A percentile compares a stretch with the other conserved stretches of the same genome.
Evolutionary conservation across 1,140 invertebrate genomes (phyloP).

Genomic region (Drosophila aff.): DNA sequence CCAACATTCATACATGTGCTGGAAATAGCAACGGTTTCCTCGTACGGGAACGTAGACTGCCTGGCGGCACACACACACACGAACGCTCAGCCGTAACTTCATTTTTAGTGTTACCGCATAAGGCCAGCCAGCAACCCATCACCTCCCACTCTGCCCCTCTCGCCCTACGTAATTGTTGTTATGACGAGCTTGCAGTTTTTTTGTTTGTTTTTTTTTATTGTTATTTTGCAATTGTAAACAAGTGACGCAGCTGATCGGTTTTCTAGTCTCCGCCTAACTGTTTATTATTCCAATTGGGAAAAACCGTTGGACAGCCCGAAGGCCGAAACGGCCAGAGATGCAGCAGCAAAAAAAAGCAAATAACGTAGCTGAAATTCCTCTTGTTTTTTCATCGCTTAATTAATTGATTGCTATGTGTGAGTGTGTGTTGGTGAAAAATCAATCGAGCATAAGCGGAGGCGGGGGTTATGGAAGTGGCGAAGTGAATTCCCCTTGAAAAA

Average conservation of each 20-base stretch:
- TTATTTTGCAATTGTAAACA: constrained; percentile 66
- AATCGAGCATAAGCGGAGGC: constrained; percentile 1
- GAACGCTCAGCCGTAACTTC: constrained; percentile 44
- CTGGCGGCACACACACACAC: constrained; percentile 54
- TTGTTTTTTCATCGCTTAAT: constrained; percentile 17
- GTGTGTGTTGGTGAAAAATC: constrained; percentile 30
- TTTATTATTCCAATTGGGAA: constrained; percentile 14
- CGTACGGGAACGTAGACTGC: constrained; percentile 62
- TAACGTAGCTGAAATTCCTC: constrained; percentile 3
- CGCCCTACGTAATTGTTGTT: constrained; percentile 55
- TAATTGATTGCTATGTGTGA: constrained; percentile 26
- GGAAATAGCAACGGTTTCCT: constrained; percentile 60
- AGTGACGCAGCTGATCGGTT: constrained; percentile 47
- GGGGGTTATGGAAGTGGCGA: not conserved
- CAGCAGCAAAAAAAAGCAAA: constrained; percentile 3
- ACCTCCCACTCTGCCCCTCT: constrained; percentile 7
- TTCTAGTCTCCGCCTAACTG: constrained; percentile 20
- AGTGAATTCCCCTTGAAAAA: constrained; percentile 8
- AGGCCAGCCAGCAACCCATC: constrained; percentile 15
- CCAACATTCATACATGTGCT: constrained; percentile 13
- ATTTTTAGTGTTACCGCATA: constrained; percentile 73
- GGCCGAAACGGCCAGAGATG: constrained; percentile 7
- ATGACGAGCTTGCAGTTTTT: constrained; percentile 43
- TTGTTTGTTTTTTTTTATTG: constrained; percentile 37
- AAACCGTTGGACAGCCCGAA: constrained; percentile 9